Base-by-base conservation (phyloP, 2,888 invertebrate genomes). In the Bruchidius siliquastri region DNA sequence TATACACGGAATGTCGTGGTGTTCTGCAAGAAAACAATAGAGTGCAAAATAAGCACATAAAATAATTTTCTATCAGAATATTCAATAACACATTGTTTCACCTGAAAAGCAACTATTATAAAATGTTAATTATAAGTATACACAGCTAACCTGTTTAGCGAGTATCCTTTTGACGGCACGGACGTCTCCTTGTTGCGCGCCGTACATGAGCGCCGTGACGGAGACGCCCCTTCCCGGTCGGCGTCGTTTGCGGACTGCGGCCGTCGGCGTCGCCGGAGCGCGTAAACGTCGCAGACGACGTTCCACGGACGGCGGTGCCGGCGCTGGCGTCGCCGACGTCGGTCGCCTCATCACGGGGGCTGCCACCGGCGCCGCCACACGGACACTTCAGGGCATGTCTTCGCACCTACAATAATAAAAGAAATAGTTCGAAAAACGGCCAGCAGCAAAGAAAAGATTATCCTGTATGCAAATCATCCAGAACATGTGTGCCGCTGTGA, bases 191-290 rank as follows among this genome's bases (percentile, higher is more conserved):
- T 95, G 96, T 87, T 96, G 96, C 85, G 96, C 96, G 82, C 96
- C 95, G 88, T 95, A 94, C 96, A 96, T 96, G 84, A 96, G 91
- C 81, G 92, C 91, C 78, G 95, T 94, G 86, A 95, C 94, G 82
- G 95, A 84, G 68, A 67, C 32, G 67, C 68, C 72, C 69, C 73
- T 49, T 75, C 77, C 74, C 68, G 77, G 76, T 69, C 78, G 77
- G 70, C 77, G 76, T 67, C 80, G 79, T 74, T 72, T 72, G 73
- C 72, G 76, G 76, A 75, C 72, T 76, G 69, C 66, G 69, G 74
- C 20, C 78, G 75, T 22, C 75, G 73, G 32, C 32, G 70, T 20
- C 10, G 8, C 70, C 22, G 26, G 84, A 96, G 91, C 81, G 92
- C 91, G 78, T 95, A 94, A 86, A 95, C 94, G 82, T 95, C 84